Conservation (phyloP, 2,888 invertebrate species). For the Lasioglossum marginatum region DNA sequence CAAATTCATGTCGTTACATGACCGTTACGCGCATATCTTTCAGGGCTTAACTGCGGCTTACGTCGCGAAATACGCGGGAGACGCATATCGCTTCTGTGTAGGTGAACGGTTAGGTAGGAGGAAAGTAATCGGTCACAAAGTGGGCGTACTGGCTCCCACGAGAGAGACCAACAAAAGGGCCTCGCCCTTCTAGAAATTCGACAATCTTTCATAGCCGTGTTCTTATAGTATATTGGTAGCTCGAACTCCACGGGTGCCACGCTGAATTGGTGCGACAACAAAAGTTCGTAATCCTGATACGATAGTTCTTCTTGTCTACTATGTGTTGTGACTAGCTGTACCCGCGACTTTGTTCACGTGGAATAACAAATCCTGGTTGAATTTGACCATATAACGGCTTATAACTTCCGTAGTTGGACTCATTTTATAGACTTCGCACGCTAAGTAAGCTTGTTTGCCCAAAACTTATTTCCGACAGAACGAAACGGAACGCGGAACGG, state of each 20-base stretch:
- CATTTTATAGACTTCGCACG: no score
- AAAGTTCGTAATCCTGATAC: neutral
- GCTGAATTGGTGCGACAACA: neutral
- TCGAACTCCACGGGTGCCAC: neutral
- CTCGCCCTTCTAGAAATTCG: slow-evolving; percentile 61
- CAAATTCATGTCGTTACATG: slow-evolving; percentile 67
- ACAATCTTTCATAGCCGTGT: slow-evolving; percentile 49
- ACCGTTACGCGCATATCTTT: slow-evolving; percentile 53
- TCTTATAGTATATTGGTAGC: slow-evolving; percentile 22
- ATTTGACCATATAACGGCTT: no score
- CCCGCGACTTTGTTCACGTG: no score
- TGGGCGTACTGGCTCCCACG: slow-evolving; percentile 57
- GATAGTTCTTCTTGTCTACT: neutral
- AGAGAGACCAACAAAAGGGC: slow-evolving; percentile 47
- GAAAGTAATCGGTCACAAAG: slow-evolving; percentile 49
- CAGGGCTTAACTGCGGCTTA: slow-evolving; percentile 62
- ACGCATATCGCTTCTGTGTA: slow-evolving; percentile 30
- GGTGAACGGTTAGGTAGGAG: slow-evolving; percentile 53
- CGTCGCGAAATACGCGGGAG: slow-evolving; percentile 50
- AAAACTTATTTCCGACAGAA: no score
- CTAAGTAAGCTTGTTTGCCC: no score
- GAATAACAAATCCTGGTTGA: no score
- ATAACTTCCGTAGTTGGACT: no score
- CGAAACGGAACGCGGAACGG: no score
- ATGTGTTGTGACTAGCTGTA: no score